phyloP scores from a whole-genome alignment of 2,888 invertebrate species.

The Muschampia plurimacula region DNA sequence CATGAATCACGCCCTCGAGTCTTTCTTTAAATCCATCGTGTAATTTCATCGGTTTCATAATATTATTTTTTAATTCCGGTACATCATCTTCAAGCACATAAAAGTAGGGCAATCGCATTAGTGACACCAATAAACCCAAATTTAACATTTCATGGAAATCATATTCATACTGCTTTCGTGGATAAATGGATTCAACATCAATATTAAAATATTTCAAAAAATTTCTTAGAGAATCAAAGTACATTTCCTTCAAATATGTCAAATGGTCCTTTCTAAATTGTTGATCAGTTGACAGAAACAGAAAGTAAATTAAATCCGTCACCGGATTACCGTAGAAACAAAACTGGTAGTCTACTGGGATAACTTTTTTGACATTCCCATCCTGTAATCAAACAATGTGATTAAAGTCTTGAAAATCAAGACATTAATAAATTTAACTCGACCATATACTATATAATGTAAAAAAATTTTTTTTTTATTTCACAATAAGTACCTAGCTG shows the following conservation, averaged over 20 bases:
- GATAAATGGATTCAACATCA: conserved; percentile 45
- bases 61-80: conserved; percentile 47
- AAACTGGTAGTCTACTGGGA: conserved; percentile 56
- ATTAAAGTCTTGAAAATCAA: not conserved
- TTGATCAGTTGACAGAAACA: conserved; percentile 50
- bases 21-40: conserved; percentile 50
- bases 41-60: conserved; percentile 43
- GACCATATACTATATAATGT: too few species aligned
- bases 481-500: too few species aligned
- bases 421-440: not conserved
- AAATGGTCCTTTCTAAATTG: conserved; percentile 55
- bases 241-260: conserved; percentile 52
- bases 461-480: too few species aligned
- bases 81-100: conserved; percentile 50
- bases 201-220: conserved; percentile 45
- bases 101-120: conserved; percentile 52
- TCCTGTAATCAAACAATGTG: conserved; percentile 52
- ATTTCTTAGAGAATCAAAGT: conserved; percentile 51
- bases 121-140: conserved; percentile 53
- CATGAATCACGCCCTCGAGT: conserved; percentile 52
- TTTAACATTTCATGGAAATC: conserved; percentile 52
- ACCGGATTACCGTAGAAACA: conserved; percentile 52
- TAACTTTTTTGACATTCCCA: conserved; percentile 51
- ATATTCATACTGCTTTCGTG: conserved; percentile 54
- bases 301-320: conserved; percentile 53